Evolutionary conservation across 2,113 vertebrate species (phyloP).

Genomic region (Centropus bengalensis): DNA sequence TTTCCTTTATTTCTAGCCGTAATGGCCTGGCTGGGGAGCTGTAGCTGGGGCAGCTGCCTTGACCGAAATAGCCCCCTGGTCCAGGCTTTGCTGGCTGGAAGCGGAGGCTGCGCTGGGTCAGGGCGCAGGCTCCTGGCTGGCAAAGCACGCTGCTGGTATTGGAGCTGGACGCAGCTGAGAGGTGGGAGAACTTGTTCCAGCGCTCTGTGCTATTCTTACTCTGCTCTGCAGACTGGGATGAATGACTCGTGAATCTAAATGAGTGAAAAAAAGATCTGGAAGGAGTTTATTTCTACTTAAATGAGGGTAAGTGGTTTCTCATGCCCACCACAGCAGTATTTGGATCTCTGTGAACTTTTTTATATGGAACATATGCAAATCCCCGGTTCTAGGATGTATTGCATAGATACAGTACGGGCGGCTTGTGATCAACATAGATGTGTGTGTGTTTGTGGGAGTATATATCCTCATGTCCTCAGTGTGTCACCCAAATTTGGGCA

Average conservation of each 20-base stretch:
- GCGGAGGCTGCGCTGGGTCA: background rate
- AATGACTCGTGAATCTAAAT: slow-evolving; percentile 23
- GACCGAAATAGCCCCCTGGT: background rate
- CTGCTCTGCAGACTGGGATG: background rate
- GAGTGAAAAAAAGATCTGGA: background rate
- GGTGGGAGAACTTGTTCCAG: slow-evolving; percentile 18
- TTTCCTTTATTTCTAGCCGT: slow-evolving; percentile 8
- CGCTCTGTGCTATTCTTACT: background rate
- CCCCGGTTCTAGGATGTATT: background rate
- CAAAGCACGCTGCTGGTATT: background rate
- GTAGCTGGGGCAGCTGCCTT: background rate
- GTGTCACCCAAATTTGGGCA: background rate
- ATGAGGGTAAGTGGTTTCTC: background rate
- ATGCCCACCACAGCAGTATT: background rate
- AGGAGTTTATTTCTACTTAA: background rate
- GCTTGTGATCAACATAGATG: background rate
- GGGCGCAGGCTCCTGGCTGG: background rate
- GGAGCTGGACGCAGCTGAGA: background rate
- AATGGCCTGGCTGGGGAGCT: background rate
- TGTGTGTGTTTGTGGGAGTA: background rate
- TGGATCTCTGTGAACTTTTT: background rate
- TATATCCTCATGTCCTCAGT: background rate
- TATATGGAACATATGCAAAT: background rate
- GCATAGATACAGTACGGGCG: background rate
- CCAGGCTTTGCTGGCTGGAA: background rate